Evolutionary conservation across 2,113 vertebrate species (phyloP).

Genomic region (Gopherus flavomarginatus): DNA sequence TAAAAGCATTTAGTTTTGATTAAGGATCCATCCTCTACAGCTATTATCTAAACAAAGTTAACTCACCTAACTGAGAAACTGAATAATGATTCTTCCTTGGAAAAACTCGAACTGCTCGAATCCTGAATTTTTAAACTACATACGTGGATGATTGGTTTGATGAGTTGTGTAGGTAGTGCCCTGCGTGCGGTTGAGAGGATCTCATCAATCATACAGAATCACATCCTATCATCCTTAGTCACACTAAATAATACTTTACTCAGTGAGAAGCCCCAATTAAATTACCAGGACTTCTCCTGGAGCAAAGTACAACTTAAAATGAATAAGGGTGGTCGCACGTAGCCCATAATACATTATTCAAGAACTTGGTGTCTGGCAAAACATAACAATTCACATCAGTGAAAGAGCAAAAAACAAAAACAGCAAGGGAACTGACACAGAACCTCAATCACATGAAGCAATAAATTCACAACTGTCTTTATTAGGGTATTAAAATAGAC

Average conservation of each 20-base stretch:
- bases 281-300: neutral
- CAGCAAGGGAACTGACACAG: neutral
- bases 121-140: conserved; percentile 22
- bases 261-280: neutral
- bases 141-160: conserved; percentile 25
- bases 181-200: conserved; percentile 29
- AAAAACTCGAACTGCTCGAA: neutral
- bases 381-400: neutral
- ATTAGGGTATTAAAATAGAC: neutral
- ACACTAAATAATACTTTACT: neutral
- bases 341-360: neutral
- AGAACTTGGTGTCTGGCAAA: conserved; percentile 34
- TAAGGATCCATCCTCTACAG: neutral
- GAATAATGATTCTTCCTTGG: rapidly evolving
- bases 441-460: neutral
- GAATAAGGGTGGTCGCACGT: neutral
- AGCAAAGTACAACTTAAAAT: neutral
- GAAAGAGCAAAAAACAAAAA: neutral
- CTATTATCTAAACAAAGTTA: neutral
- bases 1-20: neutral
- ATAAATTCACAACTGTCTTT: neutral
- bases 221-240: neutral
- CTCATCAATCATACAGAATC: neutral
- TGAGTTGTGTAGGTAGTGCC: conserved; percentile 20
- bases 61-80: neutral